Base-by-base conservation (phyloP, 2,888 invertebrate species). In the Lamellibrachia columna region DNA sequence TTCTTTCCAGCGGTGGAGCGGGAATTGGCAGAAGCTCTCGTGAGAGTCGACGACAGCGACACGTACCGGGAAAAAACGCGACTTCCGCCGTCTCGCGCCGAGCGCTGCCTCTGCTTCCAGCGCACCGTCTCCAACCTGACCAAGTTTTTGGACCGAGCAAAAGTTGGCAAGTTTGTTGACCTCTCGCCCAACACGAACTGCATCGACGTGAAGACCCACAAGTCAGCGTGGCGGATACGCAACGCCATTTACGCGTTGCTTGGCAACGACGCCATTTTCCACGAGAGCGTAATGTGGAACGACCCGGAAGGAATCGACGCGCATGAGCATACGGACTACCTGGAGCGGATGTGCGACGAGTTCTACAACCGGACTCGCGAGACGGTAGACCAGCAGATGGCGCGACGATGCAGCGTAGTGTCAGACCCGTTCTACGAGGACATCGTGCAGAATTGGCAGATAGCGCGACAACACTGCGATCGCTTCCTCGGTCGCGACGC, bases 371-470 rank as follows among this genome's bases (percentile, higher is more conserved):
- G 91, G 22, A 11, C 91, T 15, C 94, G 94, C 53, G 92, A 93
- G 7, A 91, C 95, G 91, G 94, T 95, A 28, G 95, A 95, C 92
- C 92, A 94, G 91, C 93, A 94, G 60, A 94, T 95, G 60, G 92
- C 92, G 7, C 93, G 93, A 15, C 92, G 92, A 53, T 94, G 94
- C 40, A 92, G 91, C 40, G 90, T 94, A 7, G 92, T 93, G 40
- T 93, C 93, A 8, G 95, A 95, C 93, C 93, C 93, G 3, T 93
- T 96, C 22, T 95, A 94, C 60, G 94, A 94, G 6, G 95, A 95
- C 90, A 94, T 95, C 7, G 92, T 94, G 0, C 93, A 93, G 7
- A 95, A 96, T 92, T 95, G 95, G 95, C 91, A 93, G 8, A 92
- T 94, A 8, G 94, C 94, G 3, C 93, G 91, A 90, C 92, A 92